Evolutionary conservation across 2,113 vertebrate species (phyloP).

Genomic region (Pipa parva): DNA sequence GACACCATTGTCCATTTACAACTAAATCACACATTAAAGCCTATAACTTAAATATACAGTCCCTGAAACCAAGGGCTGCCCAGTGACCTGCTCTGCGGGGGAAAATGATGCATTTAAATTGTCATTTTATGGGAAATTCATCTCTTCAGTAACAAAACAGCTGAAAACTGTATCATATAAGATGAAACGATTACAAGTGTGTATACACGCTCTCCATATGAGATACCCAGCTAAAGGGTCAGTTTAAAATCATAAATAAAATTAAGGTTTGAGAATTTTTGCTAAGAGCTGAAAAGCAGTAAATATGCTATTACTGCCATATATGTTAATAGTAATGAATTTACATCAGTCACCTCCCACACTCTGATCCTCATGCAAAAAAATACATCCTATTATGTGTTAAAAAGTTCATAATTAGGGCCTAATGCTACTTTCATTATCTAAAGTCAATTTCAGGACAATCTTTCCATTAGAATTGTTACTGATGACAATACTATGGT

Average conservation of each 20-base stretch:
- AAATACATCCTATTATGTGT: constrained; percentile 45
- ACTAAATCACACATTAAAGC: no score
- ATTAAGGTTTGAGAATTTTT: background rate
- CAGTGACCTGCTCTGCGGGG: no score
- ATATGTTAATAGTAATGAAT: constrained; percentile 41
- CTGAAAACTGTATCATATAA: no score
- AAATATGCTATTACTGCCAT: constrained; percentile 17
- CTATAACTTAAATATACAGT: no score
- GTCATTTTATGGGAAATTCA: no score
- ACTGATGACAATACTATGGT: constrained; percentile 30
- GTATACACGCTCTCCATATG: no score
- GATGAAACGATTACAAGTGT: no score
- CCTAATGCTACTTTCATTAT: constrained; percentile 52
- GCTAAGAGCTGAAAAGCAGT: background rate
- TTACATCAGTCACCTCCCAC: constrained; percentile 30
- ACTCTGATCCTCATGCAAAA: constrained; percentile 18
- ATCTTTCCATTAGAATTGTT: constrained; percentile 58
- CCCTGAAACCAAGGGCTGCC: no score
- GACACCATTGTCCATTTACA: no score
- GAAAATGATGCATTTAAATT: no score
- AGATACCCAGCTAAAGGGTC: no score
- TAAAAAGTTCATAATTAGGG: constrained; percentile 49
- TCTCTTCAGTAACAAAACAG: no score
- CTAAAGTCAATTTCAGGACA: constrained; percentile 51
- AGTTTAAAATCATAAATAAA: background rate